Evolutionary conservation across 2,888 invertebrate species (phyloP), one percentile per base, ranked within the genome.

Genomic region (Helobdella robusta): DNA sequence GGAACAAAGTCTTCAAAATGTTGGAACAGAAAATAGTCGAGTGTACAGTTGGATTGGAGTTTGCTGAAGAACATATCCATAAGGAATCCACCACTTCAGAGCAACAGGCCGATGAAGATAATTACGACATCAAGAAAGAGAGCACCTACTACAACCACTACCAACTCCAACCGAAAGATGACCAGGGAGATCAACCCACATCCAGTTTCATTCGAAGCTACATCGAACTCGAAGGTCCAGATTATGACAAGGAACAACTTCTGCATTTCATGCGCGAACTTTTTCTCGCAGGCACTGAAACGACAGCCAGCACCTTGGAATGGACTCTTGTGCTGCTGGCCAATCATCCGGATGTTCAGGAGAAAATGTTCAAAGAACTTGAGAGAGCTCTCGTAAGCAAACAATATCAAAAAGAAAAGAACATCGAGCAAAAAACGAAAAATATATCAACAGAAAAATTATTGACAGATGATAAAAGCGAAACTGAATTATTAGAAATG

Each of bases 261-360:
- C 23, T 30, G 54, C 56, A 44, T 20, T 25, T 40, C 15, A 20
- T 65, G 28, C 40, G 59, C 30, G 68, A 68, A 36, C 36, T 68
- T 40, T 52, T 64, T 35, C 23, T 68, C 2, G 68, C 63, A 25
- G 68, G 66, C 1, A 32, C 64, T 2, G 68, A 68, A 30, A 66
- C 66, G 20, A 66, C 62, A 1, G 28, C 58, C 44, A 60, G 64
- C n/a, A 46, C 60, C 11, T 23, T 66, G 5, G 28, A 48, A 23
- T 68, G 68, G 68, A 34, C 36, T 15, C 20, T 68, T 1, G 58
- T 56, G 28, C 48, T 61, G 44, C 64, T 68, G 2, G 63, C 59
- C 15, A 35, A 64, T 20, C 48, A 64, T 46, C 63, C 36, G 6
- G 56, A 68, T 25, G 61, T 68, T 4, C 68, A 68, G 36, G 32